Conservation (phyloP, 1,140 invertebrate genomes). For the Gyrodactylus bullatarudis region DNA sequence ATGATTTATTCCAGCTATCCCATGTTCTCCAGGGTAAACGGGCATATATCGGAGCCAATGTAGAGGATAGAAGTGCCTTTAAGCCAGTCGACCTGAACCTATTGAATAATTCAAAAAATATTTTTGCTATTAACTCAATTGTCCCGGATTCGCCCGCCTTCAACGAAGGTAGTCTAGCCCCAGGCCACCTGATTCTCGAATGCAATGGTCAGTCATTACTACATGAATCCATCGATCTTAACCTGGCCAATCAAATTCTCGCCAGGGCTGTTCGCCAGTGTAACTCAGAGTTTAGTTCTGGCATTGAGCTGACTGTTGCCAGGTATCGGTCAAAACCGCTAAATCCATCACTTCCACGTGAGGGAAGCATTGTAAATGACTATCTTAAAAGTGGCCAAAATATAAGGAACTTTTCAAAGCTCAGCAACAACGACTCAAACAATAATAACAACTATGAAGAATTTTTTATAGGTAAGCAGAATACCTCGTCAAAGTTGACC, state of each 20-base stretch:
- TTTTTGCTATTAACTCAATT: background rate
- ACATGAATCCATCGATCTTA: background rate
- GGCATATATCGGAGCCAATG: background rate
- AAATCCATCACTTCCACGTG: no score
- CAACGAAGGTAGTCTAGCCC: background rate
- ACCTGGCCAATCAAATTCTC: background rate
- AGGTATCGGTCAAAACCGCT: background rate
- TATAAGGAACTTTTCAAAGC: no score
- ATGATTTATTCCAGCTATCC: background rate
- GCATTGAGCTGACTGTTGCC: background rate
- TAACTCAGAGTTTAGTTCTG: background rate
- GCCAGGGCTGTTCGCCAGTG: background rate
- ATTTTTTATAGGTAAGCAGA: no score
- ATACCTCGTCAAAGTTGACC: no score
- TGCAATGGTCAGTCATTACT: background rate
- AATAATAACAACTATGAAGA: no score
- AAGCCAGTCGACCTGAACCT: background rate
- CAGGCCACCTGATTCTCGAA: background rate
- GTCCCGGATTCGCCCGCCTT: background rate
- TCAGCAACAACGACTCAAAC: no score
- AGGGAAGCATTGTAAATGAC: no score
- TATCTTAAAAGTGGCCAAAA: no score
- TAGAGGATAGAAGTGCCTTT: background rate
- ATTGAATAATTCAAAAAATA: background rate
- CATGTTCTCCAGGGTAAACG: background rate